These are phyloP conservation scores for Genyomyrus donnyi DNA, from an alignment of 2,113 vertebrate species.

Conservation along the genomic window DNA sequence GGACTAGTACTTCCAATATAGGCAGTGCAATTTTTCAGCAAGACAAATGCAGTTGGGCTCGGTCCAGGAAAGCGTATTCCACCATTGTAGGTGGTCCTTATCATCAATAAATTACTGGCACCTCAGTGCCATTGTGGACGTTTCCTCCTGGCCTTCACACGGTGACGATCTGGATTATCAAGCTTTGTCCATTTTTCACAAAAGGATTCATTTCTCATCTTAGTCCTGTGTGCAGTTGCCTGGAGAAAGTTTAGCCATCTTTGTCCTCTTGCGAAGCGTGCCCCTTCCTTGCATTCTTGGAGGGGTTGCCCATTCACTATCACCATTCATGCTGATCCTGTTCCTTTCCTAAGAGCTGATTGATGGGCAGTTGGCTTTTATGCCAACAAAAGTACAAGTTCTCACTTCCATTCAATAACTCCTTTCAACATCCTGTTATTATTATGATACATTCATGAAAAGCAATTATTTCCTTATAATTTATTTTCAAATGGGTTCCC, in stretches of 20 bases:
- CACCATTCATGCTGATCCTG: neutral
- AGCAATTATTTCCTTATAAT: neutral
- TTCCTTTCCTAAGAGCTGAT: neutral
- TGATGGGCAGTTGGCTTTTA: constrained; percentile 6
- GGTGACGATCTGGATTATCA: neutral
- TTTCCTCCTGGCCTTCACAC: constrained; percentile 16
- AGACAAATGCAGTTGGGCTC: neutral
- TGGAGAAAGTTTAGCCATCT: neutral
- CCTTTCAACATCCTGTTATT: neutral
- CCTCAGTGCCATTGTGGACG: neutral
- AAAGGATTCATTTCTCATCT: constrained; percentile 12
- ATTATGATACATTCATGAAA: neutral
- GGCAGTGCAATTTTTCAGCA: neutral
- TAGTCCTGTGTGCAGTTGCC: constrained; percentile 4
- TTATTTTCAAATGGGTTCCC: neutral
- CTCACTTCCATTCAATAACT: neutral
- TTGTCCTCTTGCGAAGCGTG: neutral
- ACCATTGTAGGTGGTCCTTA: constrained; percentile 5
- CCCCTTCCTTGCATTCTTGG: neutral
- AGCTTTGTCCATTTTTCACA: constrained; percentile 15
- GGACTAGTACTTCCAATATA: neutral
- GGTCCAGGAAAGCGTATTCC: neutral
- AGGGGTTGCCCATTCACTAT: neutral
- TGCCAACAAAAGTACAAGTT: neutral
- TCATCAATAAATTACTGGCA: constrained; percentile 1